phyloP scores from a whole-genome alignment of 2,113 vertebrate genomes.

The Thryonomys swinderianus region DNA sequence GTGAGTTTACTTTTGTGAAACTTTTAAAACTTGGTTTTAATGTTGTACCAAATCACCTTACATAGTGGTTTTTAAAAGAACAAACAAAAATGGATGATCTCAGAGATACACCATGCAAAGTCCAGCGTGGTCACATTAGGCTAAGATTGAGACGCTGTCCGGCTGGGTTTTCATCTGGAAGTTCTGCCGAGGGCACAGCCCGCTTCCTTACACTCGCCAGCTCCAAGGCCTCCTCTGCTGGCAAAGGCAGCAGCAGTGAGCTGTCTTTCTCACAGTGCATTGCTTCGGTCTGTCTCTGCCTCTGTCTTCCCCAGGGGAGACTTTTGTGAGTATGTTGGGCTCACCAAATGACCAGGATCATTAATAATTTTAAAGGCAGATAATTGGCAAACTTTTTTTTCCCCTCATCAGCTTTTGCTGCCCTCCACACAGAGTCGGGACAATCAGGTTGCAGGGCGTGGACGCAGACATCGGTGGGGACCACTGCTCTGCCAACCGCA shows the following conservation, averaged over 20 bases:
- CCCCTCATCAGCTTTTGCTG: too few species aligned
- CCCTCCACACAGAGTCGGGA: background rate
- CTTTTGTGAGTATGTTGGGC: background rate
- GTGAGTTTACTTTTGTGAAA: background rate
- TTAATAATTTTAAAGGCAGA: background rate
- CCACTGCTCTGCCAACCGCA: background rate
- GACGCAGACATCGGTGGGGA: too few species aligned
- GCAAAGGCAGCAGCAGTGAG: background rate
- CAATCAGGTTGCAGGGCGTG: too few species aligned
- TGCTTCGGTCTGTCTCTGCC: background rate
- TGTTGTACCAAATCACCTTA: background rate
- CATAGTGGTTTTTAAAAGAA: background rate
- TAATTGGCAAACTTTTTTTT: background rate
- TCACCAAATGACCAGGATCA: background rate
- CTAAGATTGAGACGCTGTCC: background rate
- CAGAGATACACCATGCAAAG: background rate
- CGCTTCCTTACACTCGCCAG: background rate
- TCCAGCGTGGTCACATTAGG: background rate
- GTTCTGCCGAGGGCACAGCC: background rate
- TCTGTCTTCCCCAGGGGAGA: background rate
- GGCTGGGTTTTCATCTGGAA: background rate
- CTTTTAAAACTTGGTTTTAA: background rate
- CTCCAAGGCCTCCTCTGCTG: background rate
- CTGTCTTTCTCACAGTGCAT: background rate
- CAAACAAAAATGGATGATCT: background rate